Conservation (phyloP, 2,888 invertebrate genomes). For the Cerceris ruficornis region DNA sequence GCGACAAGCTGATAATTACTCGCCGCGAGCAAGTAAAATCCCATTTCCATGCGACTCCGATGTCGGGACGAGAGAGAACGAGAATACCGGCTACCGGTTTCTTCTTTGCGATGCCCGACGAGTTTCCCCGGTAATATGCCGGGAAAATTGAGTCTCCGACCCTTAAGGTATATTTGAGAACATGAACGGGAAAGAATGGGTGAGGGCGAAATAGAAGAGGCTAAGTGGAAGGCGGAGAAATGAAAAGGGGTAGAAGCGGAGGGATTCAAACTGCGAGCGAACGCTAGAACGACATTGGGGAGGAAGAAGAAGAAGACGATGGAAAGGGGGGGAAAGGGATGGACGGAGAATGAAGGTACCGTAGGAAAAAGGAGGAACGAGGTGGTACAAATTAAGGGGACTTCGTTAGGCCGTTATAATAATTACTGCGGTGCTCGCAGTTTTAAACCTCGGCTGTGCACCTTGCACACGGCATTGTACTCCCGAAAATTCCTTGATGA, state of each 20-base stretch:
- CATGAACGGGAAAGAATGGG: conserved; percentile 12
- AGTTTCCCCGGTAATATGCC: conserved; percentile 52
- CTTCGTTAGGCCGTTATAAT: conserved; percentile 65
- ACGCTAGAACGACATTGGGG: neutral
- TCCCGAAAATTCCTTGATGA: conserved; percentile 12
- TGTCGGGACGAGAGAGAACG: conserved; percentile 3
- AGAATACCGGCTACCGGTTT: conserved; percentile 3
- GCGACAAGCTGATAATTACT: conserved; percentile 72
- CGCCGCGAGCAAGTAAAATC: conserved; percentile 68
- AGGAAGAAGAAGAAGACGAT: neutral
- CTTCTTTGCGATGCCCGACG: conserved; percentile 40
- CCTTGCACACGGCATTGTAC: conserved; percentile 4
- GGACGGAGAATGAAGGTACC: conserved; percentile 3
- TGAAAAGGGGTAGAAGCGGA: neutral
- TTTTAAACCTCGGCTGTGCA: conserved; percentile 31
- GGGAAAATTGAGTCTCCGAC: conserved; percentile 57
- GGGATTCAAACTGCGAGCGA: neutral
- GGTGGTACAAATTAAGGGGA: conserved; percentile 48
- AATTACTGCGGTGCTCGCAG: conserved; percentile 54
- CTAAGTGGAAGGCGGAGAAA: neutral
- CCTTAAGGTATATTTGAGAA: conserved; percentile 38
- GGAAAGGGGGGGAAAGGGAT: neutral
- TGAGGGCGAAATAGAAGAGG: neutral
- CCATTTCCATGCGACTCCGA: conserved; percentile 69
- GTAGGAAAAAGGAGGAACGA: neutral